Percentiles rank a stretch among this genome's conserved stretches.
phyloP scores from a whole-genome alignment of 2,113 vertebrate species.

The Anguilla rostrata region DNA sequence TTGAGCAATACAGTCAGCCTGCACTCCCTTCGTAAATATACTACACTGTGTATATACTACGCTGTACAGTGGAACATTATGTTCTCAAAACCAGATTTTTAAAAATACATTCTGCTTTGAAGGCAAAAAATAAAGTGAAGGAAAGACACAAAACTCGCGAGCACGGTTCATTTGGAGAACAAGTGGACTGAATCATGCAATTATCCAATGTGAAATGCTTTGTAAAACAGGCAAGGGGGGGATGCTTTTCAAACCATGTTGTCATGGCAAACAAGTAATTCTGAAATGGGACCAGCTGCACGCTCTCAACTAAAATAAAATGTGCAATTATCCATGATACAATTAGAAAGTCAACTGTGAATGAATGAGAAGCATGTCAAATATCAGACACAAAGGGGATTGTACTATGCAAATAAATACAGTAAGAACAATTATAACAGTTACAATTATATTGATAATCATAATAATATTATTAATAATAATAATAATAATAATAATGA shows the following conservation, averaged over 20 bases:
- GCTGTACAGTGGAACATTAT: not conserved
- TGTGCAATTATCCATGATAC: slow-evolving; percentile 1
- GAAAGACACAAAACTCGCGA: not conserved
- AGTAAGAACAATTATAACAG: not conserved
- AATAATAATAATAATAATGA: not conserved
- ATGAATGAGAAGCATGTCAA: not conserved
- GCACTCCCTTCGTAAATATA: not conserved
- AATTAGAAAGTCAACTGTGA: not conserved
- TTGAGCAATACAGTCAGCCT: not conserved
- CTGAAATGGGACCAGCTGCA: slow-evolving; percentile 10
- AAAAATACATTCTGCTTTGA: not conserved
- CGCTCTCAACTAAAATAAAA: slow-evolving; percentile 2
- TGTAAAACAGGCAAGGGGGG: not conserved
- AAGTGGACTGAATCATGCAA: not conserved
- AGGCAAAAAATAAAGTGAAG: not conserved
- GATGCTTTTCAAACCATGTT: not conserved
- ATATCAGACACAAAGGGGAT: not conserved
- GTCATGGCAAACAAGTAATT: not conserved
- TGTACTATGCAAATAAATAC: not conserved
- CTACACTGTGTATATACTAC: no score
- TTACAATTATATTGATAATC: not conserved
- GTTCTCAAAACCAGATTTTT: not conserved
- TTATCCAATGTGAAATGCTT: not conserved
- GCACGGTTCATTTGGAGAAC: not conserved
- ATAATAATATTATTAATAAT: not conserved